Evolutionary conservation across 2,888 invertebrate genomes (phyloP).

Genomic region (Epinotia brunnichana): DNA sequence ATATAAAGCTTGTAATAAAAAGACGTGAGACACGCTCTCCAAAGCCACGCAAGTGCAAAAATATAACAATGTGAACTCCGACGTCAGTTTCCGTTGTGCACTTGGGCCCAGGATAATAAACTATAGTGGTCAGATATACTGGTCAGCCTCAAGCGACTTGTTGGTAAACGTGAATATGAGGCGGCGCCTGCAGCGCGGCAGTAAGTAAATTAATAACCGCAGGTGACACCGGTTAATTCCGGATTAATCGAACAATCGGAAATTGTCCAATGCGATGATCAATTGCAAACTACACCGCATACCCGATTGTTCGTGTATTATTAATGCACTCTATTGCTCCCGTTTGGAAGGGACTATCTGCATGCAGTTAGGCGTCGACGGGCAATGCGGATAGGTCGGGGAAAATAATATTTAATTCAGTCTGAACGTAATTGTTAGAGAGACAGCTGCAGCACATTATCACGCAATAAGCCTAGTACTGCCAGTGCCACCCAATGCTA

Average conservation of each 20-base stretch:
- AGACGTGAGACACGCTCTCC: no score
- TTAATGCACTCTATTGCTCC: constrained; percentile 15
- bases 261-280: constrained; percentile 53
- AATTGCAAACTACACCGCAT: constrained; percentile 51
- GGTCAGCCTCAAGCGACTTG: not conserved
- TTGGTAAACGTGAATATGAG: not conserved
- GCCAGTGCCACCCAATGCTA: not conserved
- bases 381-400: not conserved
- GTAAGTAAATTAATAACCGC: constrained; percentile 59
- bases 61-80: not conserved
- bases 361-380: not conserved
- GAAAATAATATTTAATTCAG: not conserved
- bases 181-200: constrained; percentile 51
- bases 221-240: constrained; percentile 56
- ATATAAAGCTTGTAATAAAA: no score
- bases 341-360: not conserved
- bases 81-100: not conserved
- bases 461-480: not conserved
- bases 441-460: not conserved
- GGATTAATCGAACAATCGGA: constrained; percentile 58
- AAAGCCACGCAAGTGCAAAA: no score
- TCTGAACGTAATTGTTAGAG: not conserved
- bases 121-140: not conserved
- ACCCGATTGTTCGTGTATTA: constrained; percentile 36
- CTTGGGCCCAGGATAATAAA: not conserved